Evolutionary conservation across 1,140 invertebrate species (phyloP).

Genomic region (Pseudomyrmex sp.): DNA sequence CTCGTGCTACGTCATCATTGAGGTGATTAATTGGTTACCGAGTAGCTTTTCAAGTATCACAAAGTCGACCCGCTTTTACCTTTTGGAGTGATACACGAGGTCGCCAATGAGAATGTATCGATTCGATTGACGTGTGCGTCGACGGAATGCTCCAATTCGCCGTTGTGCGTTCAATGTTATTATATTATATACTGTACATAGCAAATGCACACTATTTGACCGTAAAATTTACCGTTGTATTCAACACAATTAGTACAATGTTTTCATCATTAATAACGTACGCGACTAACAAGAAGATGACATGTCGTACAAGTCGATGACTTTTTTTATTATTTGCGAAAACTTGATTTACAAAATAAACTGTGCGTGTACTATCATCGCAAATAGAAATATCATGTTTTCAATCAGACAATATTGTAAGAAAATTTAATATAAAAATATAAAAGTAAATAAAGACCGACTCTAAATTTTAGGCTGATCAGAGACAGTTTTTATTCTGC

Average conservation of each 20-base stretch:
- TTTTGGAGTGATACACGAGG: conserved; percentile 39
- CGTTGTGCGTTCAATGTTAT: conserved; percentile 29
- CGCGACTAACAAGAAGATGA: background rate
- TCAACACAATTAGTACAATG: conserved; percentile 2
- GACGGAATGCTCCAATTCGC: conserved; percentile 18
- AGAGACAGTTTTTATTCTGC: background rate
- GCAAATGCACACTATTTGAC: background rate
- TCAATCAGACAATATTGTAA: background rate
- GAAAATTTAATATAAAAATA: background rate
- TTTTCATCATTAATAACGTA: conserved; percentile 4
- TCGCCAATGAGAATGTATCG: conserved; percentile 62
- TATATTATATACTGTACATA: background rate
- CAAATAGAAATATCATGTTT: background rate
- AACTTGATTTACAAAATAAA: conserved; percentile 14
- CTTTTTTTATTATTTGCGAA: background rate
- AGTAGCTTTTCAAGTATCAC: conserved; percentile 51
- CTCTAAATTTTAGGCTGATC: background rate
- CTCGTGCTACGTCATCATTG: background rate
- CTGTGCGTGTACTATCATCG: background rate
- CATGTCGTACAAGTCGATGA: background rate
- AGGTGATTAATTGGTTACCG: conserved; percentile 54
- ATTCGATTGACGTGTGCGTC: conserved; percentile 37
- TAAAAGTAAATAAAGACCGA: background rate
- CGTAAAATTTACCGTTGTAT: background rate
- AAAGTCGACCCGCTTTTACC: conserved; percentile 63